A percentile compares a stretch with the other conserved stretches of the same genome.
Evolutionary conservation across 2,113 vertebrate species (phyloP).

Genomic region (Prionailurus bengalensis): DNA sequence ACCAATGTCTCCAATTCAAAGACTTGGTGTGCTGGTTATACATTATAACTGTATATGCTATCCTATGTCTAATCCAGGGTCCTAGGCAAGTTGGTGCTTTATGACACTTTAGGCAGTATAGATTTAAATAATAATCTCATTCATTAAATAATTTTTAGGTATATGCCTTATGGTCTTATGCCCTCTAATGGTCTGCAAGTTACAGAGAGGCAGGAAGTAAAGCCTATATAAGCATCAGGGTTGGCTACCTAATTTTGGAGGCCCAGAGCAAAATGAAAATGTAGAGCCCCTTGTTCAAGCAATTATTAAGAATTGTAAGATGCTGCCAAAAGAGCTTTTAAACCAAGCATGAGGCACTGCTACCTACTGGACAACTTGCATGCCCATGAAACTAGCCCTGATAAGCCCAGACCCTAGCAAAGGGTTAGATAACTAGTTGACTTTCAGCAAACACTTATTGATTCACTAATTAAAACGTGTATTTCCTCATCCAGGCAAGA

Average conservation of each 20-base stretch:
- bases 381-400: background rate
- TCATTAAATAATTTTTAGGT: background rate
- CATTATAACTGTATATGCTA: background rate
- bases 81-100: background rate
- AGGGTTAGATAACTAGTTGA: background rate
- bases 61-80: background rate
- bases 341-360: background rate
- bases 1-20: background rate
- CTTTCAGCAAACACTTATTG: background rate
- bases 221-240: background rate
- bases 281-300: background rate
- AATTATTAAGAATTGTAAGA: background rate
- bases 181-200: background rate
- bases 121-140: background rate
- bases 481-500: background rate
- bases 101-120: background rate
- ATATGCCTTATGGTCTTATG: background rate
- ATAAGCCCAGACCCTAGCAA: background rate
- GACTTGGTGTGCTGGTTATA: background rate
- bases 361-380: background rate
- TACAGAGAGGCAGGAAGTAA: background rate
- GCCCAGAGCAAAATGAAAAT: slow-evolving; percentile 3
- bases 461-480: background rate
- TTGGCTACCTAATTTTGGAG: background rate
- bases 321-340: background rate